Evolutionary conservation across 2,888 invertebrate species (phyloP).

Genomic region (Harpagoxenus sublaevis): DNA sequence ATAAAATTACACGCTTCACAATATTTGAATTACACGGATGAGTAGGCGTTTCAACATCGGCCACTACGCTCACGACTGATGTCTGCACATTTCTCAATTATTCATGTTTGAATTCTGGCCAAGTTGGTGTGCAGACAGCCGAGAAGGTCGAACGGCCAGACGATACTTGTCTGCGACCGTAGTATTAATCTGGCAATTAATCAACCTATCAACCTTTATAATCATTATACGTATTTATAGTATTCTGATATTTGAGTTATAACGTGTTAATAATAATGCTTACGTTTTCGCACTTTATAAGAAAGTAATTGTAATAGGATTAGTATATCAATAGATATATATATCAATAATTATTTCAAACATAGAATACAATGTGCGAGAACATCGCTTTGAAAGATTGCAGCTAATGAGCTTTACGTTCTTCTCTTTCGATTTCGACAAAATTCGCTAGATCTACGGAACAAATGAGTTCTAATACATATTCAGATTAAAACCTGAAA

Average conservation of each 20-base stretch:
- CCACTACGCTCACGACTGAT: not conserved
- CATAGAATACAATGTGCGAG: not conserved
- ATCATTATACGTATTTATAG: not conserved
- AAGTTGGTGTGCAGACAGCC: not conserved
- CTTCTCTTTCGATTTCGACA: not conserved
- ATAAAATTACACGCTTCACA: not conserved
- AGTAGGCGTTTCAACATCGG: not conserved
- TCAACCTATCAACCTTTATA: not conserved
- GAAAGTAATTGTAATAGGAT: not conserved
- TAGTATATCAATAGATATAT: too few species aligned
- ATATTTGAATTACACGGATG: not conserved
- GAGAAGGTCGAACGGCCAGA: not conserved
- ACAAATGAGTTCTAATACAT: not conserved
- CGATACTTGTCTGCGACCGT: not conserved
- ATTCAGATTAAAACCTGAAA: not conserved
- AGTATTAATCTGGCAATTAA: not conserved
- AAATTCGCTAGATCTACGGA: not conserved
- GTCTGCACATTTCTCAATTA: not conserved
- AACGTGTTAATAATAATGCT: not conserved
- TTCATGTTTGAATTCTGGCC: constrained; percentile 6
- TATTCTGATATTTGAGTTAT: not conserved
- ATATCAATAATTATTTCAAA: not conserved
- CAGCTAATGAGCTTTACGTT: not conserved
- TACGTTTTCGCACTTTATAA: not conserved
- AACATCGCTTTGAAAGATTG: not conserved